Conservation (phyloP, 2,888 invertebrate species). For the Nephrotoma appendiculata region DNA sequence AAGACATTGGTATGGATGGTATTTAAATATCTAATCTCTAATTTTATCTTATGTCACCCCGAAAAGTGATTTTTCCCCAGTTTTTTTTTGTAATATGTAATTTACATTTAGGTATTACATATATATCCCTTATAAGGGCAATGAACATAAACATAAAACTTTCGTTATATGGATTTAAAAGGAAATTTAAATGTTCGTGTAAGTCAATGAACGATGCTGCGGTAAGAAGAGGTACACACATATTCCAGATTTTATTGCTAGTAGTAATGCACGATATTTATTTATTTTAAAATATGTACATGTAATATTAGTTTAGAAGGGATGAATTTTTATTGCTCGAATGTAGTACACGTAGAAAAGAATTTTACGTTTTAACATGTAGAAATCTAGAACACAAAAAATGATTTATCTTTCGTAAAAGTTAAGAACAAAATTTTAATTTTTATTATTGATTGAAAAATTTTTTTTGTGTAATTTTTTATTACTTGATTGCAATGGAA, state of each 20-base stretch:
- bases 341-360: background rate
- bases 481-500: background rate
- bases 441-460: background rate
- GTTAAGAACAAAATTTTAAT: background rate
- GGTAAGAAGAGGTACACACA: background rate
- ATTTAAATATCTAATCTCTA: background rate
- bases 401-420: background rate
- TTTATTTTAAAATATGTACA: background rate
- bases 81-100: background rate
- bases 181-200: background rate
- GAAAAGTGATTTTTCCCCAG: background rate
- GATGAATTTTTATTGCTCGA: background rate
- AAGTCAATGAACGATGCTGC: background rate
- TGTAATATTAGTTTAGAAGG: background rate
- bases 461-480: background rate
- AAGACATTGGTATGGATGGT: background rate
- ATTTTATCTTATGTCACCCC: background rate
- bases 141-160: background rate
- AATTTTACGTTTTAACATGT: background rate
- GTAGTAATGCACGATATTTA: background rate
- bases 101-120: background rate
- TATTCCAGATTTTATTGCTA: background rate
- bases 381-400: background rate
- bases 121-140: background rate
- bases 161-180: background rate